phyloP scores from a whole-genome alignment of 1,140 invertebrate species.

The Fopius arisanus region DNA sequence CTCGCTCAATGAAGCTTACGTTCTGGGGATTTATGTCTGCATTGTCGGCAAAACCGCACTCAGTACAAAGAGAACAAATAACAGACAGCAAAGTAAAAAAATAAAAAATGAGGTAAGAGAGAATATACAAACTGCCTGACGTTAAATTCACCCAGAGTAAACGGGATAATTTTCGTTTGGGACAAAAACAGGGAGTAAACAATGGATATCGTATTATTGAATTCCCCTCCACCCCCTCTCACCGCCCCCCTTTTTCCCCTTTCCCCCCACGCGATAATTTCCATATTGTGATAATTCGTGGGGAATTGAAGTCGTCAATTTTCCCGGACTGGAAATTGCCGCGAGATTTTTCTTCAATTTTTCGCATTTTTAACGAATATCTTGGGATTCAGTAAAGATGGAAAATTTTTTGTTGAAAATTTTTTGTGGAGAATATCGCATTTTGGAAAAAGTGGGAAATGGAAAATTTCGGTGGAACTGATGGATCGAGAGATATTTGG shows the following conservation, averaged over 20 bases:
- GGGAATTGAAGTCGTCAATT: neutral
- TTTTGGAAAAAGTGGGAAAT: too few relatives aligned
- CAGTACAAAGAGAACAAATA: neutral
- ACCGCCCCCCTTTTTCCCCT: too few relatives aligned
- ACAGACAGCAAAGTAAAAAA: neutral
- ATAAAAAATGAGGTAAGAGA: neutral
- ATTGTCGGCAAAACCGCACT: slow-evolving; percentile 2
- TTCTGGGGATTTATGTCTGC: neutral
- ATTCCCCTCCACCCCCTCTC: neutral
- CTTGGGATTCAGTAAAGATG: too few relatives aligned
- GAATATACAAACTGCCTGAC: neutral
- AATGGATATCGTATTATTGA: neutral
- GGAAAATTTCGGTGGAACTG: too few relatives aligned
- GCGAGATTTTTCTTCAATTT: too few relatives aligned
- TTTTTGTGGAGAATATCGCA: too few relatives aligned
- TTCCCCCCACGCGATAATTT: neutral
- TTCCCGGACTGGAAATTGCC: neutral
- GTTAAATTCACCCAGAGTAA: slow-evolving; percentile 4
- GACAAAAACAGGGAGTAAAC: neutral
- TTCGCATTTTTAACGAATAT: too few relatives aligned
- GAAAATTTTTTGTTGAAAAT: too few relatives aligned
- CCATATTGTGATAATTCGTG: neutral
- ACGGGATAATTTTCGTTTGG: neutral
- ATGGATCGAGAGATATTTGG: too few relatives aligned
- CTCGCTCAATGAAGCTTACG: slow-evolving; percentile 5